Conservation (phyloP, 1,140 invertebrate genomes). For the Drosophila sturtevanti region DNA sequence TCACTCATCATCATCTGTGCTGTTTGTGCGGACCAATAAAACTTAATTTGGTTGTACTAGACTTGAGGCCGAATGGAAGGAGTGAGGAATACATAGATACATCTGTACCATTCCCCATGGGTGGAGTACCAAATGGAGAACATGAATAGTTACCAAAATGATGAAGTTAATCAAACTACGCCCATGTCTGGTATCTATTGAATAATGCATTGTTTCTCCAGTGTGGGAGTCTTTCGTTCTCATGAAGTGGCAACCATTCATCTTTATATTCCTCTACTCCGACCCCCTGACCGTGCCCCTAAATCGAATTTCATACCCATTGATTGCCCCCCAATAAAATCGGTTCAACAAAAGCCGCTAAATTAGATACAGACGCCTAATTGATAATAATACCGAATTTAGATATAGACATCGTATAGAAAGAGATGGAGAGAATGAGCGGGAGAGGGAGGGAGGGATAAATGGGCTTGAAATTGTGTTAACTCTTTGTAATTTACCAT, state of each 20-base stretch:
- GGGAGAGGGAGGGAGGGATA: background rate
- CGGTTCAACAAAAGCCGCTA: constrained; percentile 12
- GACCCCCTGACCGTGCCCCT: background rate
- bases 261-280: constrained; percentile 11
- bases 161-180: background rate
- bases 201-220: constrained; percentile 72
- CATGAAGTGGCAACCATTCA: constrained; percentile 72
- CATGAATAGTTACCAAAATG: background rate
- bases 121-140: background rate
- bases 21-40: constrained; percentile 67
- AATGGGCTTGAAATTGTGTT: constrained; percentile 33
- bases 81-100: background rate
- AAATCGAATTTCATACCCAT: constrained; percentile 24
- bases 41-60: constrained; percentile 77
- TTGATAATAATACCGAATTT: constrained; percentile 76
- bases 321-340: constrained; percentile 66
- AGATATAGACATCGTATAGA: constrained; percentile 28
- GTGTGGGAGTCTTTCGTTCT: constrained; percentile 72
- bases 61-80: constrained; percentile 16
- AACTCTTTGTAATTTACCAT: constrained; percentile 44
- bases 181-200: constrained; percentile 35
- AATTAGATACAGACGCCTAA: constrained; percentile 66
- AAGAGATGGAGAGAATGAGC: background rate
- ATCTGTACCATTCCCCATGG: constrained; percentile 42
- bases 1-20: constrained; percentile 56